Base-by-base conservation (phyloP, 2,113 vertebrate species). In the Scomber colias region DNA sequence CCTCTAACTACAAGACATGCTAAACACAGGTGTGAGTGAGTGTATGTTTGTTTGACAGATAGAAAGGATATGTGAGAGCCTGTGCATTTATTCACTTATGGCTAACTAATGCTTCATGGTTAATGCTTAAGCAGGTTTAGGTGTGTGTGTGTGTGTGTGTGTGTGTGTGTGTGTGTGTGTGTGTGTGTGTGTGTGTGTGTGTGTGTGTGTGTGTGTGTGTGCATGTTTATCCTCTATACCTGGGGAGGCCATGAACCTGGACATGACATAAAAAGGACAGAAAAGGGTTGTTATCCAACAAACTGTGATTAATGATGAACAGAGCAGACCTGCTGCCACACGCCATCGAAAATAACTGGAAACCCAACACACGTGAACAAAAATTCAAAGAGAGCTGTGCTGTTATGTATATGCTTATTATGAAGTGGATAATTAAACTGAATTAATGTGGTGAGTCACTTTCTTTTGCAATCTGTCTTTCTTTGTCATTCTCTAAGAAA, bases 1-100 rank as follows among this genome's bases (percentile, higher is more conserved):
- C 81, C 74, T 90, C 91, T 74, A 82, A 86, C 88, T 90, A 74
- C 70, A 84, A 93, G 82, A 71, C 2, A 50, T 0, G 0, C 89
- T 89, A 83, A 95, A 95, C 93, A 93, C 95, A 95, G 90, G 84
- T 93, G 89, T 82, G 67, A 12, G 78, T 73, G 40, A 80, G 80
- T 64, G 76, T 71, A 46, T 27, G 75, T 76, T 54, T 71, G 77
- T 77, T 51, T 49, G 74, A 19, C 63, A 73, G 78, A 79, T 55
- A 81, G 74, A 80, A 53, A 70, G 50, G n/a, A 73, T 78, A 83
- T 81, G 50, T 75, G 67, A 77, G 60, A 54, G 60, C 57, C 53
- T 81, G 63, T 87, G 76, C 63, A 84, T 87, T 88, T 69, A 87
- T 79, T 86, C 79, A 87, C 82, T 55, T 74, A 84, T 68, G 64